Base-by-base conservation (phyloP, 2,113 vertebrate species). In the Paradoxurus hermaphroditus region DNA sequence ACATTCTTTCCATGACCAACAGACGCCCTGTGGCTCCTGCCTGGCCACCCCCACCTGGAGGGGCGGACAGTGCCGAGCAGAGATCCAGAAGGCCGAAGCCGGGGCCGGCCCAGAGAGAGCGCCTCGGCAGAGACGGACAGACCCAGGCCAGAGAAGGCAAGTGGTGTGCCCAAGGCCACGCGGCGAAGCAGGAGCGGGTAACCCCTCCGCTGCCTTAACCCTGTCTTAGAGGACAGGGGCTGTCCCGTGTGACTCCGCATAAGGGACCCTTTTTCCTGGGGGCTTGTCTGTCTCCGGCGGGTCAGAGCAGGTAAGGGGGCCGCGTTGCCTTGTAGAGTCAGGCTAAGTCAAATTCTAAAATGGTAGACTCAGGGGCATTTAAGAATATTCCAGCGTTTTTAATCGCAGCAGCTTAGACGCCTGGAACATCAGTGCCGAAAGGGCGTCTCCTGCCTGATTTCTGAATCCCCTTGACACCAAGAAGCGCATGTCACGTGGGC, bases 1-100 rank as follows among this genome's bases (percentile, higher is more conserved):
- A 82, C 89, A 84, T 97, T 97, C 91, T 96, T 97, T 96, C 97
- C 96, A 81, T 90, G 49, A 89, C 79, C 95, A 41, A 49, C 75
- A 41, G 84, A 95, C 67, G 87, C 73, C 79, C 96, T 72, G 96
- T 19, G 56, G 79, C 81, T 87, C 79, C 73, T 9, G 25, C 59
- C 84, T 36, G n/a, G 31, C 63, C 87, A 78, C 78, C 83, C 81
- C 73, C 41, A 51, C 72, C 95, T 90, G 65, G 56, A 23, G 39
- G 46, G n/a, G 56, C 14, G 27, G 85, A 25, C 41, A 56, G 36
- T 12, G 46, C 39, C 73, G 44, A 39, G 36, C 63, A 63, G 90
- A 86, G 46, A 67, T 36, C 49, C 73, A 11, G 85, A 70, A 67
- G n/a, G 51, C 72, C 59, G 78, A 14, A 7, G 56, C 94, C n/a